Evolutionary conservation across 2,888 invertebrate species (phyloP), one percentile per base, ranked within the genome.

Genomic region (Cephus pulcher): DNA sequence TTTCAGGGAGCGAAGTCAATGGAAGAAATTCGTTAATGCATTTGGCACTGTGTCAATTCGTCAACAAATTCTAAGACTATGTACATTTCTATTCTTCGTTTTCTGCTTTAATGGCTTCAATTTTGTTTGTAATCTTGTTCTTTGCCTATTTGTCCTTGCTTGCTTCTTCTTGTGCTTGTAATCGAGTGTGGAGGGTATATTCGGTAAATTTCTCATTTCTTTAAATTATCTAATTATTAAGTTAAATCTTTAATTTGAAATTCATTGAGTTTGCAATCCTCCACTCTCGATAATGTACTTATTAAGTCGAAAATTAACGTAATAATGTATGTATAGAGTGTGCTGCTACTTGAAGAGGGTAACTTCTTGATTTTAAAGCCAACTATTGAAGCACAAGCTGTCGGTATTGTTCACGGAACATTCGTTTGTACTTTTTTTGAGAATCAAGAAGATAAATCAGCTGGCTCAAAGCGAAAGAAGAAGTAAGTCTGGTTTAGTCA

Each of bases 381-480:
- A 11, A 91, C 92, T 33, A 91, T 93, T 75, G 90, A 91, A 76
- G 90, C 92, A 23, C 91, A 92, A 84, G 93, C 93, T 2, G 84
- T 94, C 12, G 91, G 91, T 32, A 90, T 94, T 76, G 89, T 91
- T 33, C 91, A 93, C 79, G 94, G 93, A 12, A 91, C 92, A 3
- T 93, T 94, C 79, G 89, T 91, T 71, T 93, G 93, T 69, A 86
- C 88, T 75, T 32, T 71, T 37, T 32, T 68, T 23, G 70, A 71
- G 74, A 75, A 77, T 40, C 74, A 33, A n/a, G 70, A 68, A 23
- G 69, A 79, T 56, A 9, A 23, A 56, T 56, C 23, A 9, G 68
- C 74, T 73, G 33, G 23, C 33, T 34, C 76, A 40, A 76, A 76
- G 33, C n/a, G 68, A 6, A 80, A 77, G 30, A 81, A 81, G 40